Percentiles rank a stretch among this genome's conserved stretches.
Conservation (phyloP, 2,888 invertebrate species). For the Phorcus lineatus region DNA sequence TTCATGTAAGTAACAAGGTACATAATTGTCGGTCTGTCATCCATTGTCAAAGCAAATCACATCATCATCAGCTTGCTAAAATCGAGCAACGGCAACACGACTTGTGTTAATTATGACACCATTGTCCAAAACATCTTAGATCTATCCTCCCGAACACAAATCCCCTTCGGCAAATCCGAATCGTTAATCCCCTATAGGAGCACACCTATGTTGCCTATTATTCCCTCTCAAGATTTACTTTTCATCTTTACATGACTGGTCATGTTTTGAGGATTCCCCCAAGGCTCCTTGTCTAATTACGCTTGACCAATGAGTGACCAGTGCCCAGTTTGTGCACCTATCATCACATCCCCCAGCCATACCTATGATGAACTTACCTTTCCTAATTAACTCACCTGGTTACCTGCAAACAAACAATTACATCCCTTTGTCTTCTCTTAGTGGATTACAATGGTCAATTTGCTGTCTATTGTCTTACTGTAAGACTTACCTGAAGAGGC, state of each 20-base stretch:
- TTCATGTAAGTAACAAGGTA: background rate
- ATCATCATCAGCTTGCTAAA: slow-evolving; percentile 13
- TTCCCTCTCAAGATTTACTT: slow-evolving; percentile 4
- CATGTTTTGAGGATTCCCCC: background rate
- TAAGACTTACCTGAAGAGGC: background rate
- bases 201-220: background rate
- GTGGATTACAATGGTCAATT: background rate
- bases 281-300: background rate
- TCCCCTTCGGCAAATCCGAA: background rate
- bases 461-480: slow-evolving; percentile 11
- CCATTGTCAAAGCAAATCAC: slow-evolving; percentile 7
- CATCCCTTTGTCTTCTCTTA: background rate
- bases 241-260: background rate
- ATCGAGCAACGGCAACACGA: background rate
- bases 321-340: slow-evolving; percentile 18
- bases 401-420: slow-evolving; percentile 16
- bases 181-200: slow-evolving; percentile 1
- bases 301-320: slow-evolving; percentile 8
- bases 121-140: background rate
- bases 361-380: background rate
- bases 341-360: slow-evolving; percentile 8
- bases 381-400: slow-evolving; percentile 18
- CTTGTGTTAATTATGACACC: slow-evolving; percentile 16
- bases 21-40: background rate
- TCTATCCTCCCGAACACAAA: background rate